Percentiles rank a stretch among this genome's conserved stretches.
phyloP scores from a whole-genome alignment of 2,888 invertebrate species.

The Lasioglossum oenotherae region DNA sequence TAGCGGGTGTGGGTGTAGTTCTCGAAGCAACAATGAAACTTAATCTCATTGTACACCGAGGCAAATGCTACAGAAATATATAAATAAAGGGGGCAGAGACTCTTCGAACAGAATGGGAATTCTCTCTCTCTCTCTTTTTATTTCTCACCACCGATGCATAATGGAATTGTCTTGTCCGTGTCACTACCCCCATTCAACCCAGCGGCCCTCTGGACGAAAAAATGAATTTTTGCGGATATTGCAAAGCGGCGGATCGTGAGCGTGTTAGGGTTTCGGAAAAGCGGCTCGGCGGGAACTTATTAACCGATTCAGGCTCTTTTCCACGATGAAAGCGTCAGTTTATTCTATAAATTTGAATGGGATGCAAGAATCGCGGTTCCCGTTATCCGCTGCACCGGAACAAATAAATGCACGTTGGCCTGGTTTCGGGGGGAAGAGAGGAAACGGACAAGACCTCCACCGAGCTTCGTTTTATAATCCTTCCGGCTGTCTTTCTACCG shows the following conservation, averaged over 20 bases:
- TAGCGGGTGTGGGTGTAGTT: not conserved
- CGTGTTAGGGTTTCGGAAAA: not conserved
- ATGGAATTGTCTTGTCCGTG: conserved; percentile 42
- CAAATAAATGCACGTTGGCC: conserved; percentile 49
- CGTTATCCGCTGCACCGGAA: conserved; percentile 39
- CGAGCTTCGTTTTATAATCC: conserved; percentile 22
- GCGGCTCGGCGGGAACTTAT: conserved; percentile 22
- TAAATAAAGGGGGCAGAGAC: conserved; percentile 12
- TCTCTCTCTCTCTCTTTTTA: not conserved
- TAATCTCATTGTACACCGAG: conserved; percentile 17
- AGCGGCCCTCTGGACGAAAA: not conserved
- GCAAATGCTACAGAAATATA: not conserved
- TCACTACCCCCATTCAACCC: conserved; percentile 38
- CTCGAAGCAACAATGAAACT: conserved; percentile 15
- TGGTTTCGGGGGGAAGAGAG: conserved; percentile 25
- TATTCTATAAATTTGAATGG: conserved; percentile 49
- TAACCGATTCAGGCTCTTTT: conserved; percentile 21
- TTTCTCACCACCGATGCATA: not conserved
- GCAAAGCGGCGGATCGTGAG: conserved; percentile 34
- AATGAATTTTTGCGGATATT: conserved; percentile 23
- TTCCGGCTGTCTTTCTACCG: conserved; percentile 14
- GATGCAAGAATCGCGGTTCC: conserved; percentile 40
- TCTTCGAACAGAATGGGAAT: conserved; percentile 29
- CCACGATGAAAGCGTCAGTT: conserved; percentile 21
- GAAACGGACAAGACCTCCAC: conserved; percentile 28